Evolutionary conservation across 2,113 vertebrate species (phyloP), one percentile per base, ranked within the genome.

Genomic region (Neolamprologus modestus): DNA sequence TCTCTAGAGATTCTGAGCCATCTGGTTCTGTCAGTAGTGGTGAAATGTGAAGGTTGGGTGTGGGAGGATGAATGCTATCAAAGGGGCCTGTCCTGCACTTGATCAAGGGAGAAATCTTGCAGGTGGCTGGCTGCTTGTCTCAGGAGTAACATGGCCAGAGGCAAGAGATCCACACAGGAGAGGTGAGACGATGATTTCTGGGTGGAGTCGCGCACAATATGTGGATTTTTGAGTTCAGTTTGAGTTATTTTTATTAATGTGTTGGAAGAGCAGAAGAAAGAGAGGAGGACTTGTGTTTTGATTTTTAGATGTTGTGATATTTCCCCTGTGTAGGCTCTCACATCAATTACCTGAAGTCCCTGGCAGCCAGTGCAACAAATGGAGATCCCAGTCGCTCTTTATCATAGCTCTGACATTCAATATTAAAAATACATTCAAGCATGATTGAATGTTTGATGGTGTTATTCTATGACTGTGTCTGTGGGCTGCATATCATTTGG

Each of bases 401-500:
- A 94, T 95, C 92, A 93, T 88, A 83, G 83, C 84, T 84, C 86
- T 93, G 93, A 94, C 91, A 86, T 86, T 83, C 89, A 90, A 92
- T 93, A 94, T 94, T 92, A 93, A 93, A 94, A 95, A 94, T 87
- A 91, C 88, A 94, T 94, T 90, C 73, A 87, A 88, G 89, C 76
- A 14, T 90, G 91, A 92, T 86, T 93, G 90, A 92, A 91, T 91
- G 92, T 92, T 89, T 92, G 92, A 95, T 89, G 88, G 66, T 61
- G 88, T 91, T 90, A 82, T 91, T 92, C 83, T 68, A n/a, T 7
- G 92, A 94, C 61, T 88, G 61, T 71, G 90, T 89, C 90, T 87
- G 84, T 21, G 10, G 24, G 90, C 87, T 47, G 89, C 84, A 82
- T 87, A 91, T 91, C 87, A 89, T 85, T 90, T 52, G 37, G 54